Evolutionary conservation across 2,888 invertebrate genomes (phyloP), one percentile per base, ranked within the genome.

Genomic region (Odontocerum albicorne): DNA sequence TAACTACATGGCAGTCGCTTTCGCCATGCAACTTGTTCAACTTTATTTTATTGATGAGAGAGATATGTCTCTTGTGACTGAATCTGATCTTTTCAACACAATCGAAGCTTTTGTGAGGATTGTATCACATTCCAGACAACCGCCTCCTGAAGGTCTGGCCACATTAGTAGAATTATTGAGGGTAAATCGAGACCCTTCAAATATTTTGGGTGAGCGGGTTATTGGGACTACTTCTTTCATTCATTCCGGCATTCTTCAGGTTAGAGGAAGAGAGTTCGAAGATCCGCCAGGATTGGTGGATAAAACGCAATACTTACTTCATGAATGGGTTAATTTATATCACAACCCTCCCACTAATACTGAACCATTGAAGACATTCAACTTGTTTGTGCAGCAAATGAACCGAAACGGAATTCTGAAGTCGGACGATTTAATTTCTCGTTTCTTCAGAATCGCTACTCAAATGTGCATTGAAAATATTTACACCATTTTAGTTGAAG

Each of bases 401-500:
- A 96, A 96, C 70, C 38, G 44, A 16, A 91, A 93, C 65, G 95
- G 99, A 3, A 95, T 99, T 57, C 77, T 97, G 47, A 97, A 97
- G 72, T 96, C 96, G 0, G 99, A 99, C 68, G 98, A 99, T 68
- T 81, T 96, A 66, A 96, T 99, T 60, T 95, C 96, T 0, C 79
- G 97, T 54, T 99, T 99, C 79, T 97, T 99, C 81, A 86, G 98
- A 36, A 85, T 97, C 58, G 95, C 96, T 51, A 95, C 96, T 0
- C 96, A 97, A 71, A 88, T 96, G 82, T 97, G 97, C 72, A 91
- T 97, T 2, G 96, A 97, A 70, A 85, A 93, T 54, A 94, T 96
- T 31, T 96, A 96, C 70, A 85, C 95, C 55, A 85, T 86, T 47
- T 73, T 94, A 7, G 81, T 82, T 4, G 94, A 95, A 62, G 87